Percentiles rank a stretch among this genome's conserved stretches.
phyloP scores from a whole-genome alignment of 2,797 vertebrate genomes.

The Lepus oiostolus region DNA sequence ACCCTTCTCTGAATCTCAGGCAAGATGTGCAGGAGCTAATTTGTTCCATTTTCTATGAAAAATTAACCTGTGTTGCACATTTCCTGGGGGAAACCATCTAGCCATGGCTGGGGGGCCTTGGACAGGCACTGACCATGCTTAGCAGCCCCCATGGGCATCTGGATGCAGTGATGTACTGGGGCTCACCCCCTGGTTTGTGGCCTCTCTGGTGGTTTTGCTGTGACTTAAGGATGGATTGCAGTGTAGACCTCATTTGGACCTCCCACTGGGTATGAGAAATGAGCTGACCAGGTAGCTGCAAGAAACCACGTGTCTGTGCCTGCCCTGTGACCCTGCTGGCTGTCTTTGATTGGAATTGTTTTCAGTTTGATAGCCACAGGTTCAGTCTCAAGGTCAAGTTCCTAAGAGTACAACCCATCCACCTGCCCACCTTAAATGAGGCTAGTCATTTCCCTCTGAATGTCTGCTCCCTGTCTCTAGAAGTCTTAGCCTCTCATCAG shows the following conservation, averaged over 20 bases:
- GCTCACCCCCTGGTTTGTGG: neutral
- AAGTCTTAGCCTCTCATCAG: neutral
- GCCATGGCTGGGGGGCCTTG: rapidly evolving
- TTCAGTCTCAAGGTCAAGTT: neutral
- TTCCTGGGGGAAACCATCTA: neutral
- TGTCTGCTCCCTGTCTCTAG: neutral
- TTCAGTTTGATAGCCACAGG: neutral
- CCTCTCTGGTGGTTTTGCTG: neutral
- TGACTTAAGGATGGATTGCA: neutral
- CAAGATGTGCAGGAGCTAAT: neutral
- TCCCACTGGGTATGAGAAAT: neutral
- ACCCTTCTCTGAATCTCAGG: slow-evolving; percentile 14
- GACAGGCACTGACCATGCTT: rapidly evolving
- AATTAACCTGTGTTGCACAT: neutral
- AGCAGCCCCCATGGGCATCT: neutral
- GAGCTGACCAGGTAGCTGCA: neutral
- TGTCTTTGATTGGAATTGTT: neutral
- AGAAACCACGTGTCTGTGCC: neutral
- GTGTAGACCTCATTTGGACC: neutral
- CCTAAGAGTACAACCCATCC: neutral
- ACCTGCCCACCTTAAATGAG: neutral
- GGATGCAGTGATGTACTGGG: neutral
- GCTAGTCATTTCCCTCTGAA: neutral
- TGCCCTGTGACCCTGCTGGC: neutral
- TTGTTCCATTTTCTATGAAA: slow-evolving; percentile 65